Percentiles rank a stretch among this genome's conserved stretches.
phyloP scores from a whole-genome alignment of 2,797 vertebrate species.

The Pantherophis alleghaniensis region DNA sequence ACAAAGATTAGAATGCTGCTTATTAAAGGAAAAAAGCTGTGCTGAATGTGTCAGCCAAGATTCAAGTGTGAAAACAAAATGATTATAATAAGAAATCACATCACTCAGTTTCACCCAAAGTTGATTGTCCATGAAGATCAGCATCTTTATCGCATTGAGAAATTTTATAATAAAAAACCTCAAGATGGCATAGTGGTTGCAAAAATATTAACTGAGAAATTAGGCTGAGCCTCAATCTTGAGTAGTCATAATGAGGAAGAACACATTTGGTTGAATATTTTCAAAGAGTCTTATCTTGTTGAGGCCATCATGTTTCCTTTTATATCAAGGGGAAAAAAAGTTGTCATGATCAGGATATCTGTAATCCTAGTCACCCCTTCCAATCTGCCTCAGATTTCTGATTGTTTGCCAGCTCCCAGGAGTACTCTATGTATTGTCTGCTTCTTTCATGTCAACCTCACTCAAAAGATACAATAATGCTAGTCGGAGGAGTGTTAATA shows the following conservation, averaged over 20 bases:
- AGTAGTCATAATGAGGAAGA: not conserved
- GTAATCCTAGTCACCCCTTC: not conserved
- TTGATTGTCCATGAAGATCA: not conserved
- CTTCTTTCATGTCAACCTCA: not conserved
- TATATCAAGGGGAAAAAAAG: not conserved
- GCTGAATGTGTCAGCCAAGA: not conserved
- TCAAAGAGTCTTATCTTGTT: not conserved
- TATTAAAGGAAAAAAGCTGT: not conserved
- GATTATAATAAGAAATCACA: not conserved
- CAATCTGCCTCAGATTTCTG: not conserved
- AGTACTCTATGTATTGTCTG: not conserved
- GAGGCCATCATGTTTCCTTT: not conserved
- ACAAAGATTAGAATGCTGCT: not conserved
- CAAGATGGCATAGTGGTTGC: not conserved
- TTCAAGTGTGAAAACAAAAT: not conserved
- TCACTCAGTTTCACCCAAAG: not conserved
- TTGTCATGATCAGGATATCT: not conserved
- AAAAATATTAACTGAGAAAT: not conserved
- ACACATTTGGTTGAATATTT: not conserved
- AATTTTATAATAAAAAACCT: not conserved
- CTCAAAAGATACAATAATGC: not conserved
- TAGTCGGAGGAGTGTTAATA: not conserved
- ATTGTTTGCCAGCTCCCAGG: not conserved
- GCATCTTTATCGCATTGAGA: not conserved
- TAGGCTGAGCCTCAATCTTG: not conserved